phyloP scores from a whole-genome alignment of 1,140 invertebrate genomes.

The Drosophila rufa region DNA sequence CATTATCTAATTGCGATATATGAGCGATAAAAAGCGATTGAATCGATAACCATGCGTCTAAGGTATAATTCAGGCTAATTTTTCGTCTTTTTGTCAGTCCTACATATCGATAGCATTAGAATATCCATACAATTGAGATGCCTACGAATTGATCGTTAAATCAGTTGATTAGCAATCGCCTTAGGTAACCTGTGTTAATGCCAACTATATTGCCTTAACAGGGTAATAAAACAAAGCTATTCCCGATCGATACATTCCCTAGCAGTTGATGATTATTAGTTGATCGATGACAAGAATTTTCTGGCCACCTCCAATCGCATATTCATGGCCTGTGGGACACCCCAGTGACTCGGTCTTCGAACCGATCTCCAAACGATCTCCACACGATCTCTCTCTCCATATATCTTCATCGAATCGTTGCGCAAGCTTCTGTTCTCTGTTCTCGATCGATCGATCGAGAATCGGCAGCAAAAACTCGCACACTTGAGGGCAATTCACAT shows the following conservation, averaged over 20 bases:
- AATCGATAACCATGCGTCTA: background rate
- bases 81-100: no score
- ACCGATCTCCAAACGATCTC: slow-evolving; percentile 16
- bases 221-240: slow-evolving; percentile 16
- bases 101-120: background rate
- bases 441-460: slow-evolving; percentile 18
- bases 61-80: no score
- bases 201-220: background rate
- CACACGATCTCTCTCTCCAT: slow-evolving; percentile 10
- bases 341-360: slow-evolving; percentile 17
- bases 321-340: slow-evolving; percentile 28
- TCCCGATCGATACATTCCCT: slow-evolving; percentile 5
- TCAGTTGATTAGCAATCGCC: background rate
- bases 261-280: slow-evolving; percentile 11
- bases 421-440: slow-evolving; percentile 30
- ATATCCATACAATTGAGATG: background rate
- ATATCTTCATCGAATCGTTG: slow-evolving; percentile 32
- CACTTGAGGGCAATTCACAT: slow-evolving; percentile 61
- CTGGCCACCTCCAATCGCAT: slow-evolving; percentile 24
- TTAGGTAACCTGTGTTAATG: slow-evolving; percentile 7
- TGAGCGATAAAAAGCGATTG: background rate
- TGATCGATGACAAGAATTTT: slow-evolving; percentile 19
- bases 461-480: slow-evolving; percentile 43
- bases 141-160: background rate
- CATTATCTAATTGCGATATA: background rate